Evolutionary conservation across 2,888 invertebrate genomes (phyloP), one percentile per base, ranked within the genome.

Genomic region (Cheilosia urbana): DNA sequence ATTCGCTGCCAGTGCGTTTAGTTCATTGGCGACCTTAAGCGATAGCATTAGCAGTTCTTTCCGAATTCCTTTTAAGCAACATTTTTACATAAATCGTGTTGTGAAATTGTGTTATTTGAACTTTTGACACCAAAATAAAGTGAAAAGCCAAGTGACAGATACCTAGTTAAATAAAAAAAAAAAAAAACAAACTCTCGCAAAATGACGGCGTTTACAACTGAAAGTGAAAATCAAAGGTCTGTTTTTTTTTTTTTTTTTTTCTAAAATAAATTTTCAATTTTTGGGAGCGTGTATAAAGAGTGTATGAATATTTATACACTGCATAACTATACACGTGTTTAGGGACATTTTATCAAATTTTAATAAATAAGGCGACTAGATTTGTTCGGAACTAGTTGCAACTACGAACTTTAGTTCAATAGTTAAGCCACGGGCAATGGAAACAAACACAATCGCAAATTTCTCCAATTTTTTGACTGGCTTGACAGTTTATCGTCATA

Each of bases 151-250:
- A 37, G 37, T 13, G 17, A 17, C 21, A 19, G 55, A 55, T 51
- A 58, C 21, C 24, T 34, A 63, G n/a, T n/a, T n/a, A n/a, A n/a
- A n/a, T n/a, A n/a, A n/a, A n/a, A n/a, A n/a, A n/a, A n/a, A n/a
- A n/a, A 30, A 73, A 27, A 65, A 30, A 51, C 21, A 47, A 30
- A 69, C 21, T 66, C 60, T 42, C n/a, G n/a, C 45, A 53, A 21
- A 47, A 83, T 83, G 78, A 24, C 58, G 42, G 24, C 55, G n/a
- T 62, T 80, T 68, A 57, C 49, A 49, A 34, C 42, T 30, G 63
- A 63, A 24, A 69, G 42, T 73, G 73, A 40, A 13, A 68, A 53
- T 51, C 49, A 65, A 60, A 55, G 51, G 83, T 83, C 51, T 79
- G 83, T 83, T 37, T 13, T 24, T 24, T 37, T 13, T 37, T 13